Evolutionary conservation across 2,113 vertebrate species (phyloP), one percentile per base, ranked within the genome.

Genomic region (Scatophagus argus): DNA sequence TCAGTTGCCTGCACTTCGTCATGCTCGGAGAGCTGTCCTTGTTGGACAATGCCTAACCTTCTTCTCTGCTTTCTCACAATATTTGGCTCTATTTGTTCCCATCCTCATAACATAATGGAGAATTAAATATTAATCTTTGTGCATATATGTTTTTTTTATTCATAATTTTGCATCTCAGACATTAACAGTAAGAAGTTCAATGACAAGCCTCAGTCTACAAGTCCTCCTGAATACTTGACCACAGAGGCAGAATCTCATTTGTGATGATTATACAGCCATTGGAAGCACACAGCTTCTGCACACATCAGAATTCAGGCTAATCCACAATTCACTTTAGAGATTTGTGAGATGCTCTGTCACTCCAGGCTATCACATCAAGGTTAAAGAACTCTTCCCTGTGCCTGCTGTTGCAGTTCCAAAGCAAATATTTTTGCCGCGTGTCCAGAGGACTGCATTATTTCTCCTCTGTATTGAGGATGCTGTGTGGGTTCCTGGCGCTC

Each of bases 371-470:
- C 47, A 64, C 60, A 87, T 83, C 74, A 89, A 74, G 82, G 74
- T 69, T 83, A 82, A 64, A 84, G 77, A 78, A 59, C 25, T 27
- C 71, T 44, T 54, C 46, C 46, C 11, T 2, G 47, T 66, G 74
- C 77, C 80, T 83, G 27, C 51, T 29, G 55, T 32, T 72, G 41
- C 59, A 36, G 62, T 27, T 79, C 65, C 46, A 46, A 49, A 80
- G 71, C 76, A 76, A 87, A 82, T 43, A 85, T 59, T 29, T 43
- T 59, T 63, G 6, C 61, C 8, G 23, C 51, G 32, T 19, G 71
- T 69, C 66, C 84, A 84, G 64, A 84, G 75, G 64, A 87, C 54
- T 82, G 82, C 63, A 74, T 81, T 87, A 84, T 88, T 84, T 82
- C 76, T 51, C 81, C 74, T 85, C 68, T 84, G 79, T 69, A 67